Base-by-base conservation (phyloP, 2,888 invertebrate species). In the Portevinia maculata region DNA sequence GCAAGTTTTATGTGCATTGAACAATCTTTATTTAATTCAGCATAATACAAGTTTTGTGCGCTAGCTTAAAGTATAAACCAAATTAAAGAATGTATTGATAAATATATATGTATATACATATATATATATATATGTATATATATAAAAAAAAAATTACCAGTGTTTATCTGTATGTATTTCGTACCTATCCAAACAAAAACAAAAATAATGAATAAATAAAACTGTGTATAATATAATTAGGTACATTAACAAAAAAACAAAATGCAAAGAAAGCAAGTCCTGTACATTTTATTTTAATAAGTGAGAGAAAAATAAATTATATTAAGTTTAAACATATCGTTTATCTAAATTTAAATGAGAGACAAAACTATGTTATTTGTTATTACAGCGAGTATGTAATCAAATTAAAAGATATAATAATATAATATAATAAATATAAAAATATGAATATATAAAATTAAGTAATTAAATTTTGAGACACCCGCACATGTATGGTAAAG, bases 301-400 rank as follows among this genome's bases (percentile, higher is more conserved):
- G 48, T 57, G 48, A 73, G 44, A 73, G 28, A 67, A 39, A 9
- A 41, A 11, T 50, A 39, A 44, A 50, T 34, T 69, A 69, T 74
- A 74, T 76, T 76, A 76, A 75, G 76, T 81, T 75, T 81, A 81
- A 81, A 81, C 81, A 81, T 81, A 81, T 81, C 81, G 81, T 81
- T 81, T 70, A 81, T 76, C 76, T 81, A 76, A 75, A 75, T 76
- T 81, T 81, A 70, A 81, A 81, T 81, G 81, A 81, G 81, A 81
- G 81, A 81, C 64, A 81, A 81, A 81, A 81, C 70, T 81, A 75
- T 69, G 75, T 81, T 76, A 70, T 71, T 75, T 76, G 81, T 76
- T 81, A 76, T 59, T 48, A 70, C 52, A 55, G 34, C 50, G 70
- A 67, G 65, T 70, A 70, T 65, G 30, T 81, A 70, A 81, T 64